phyloP scores from a whole-genome alignment of 2,797 vertebrate genomes.

The Monodelphis domestica region DNA sequence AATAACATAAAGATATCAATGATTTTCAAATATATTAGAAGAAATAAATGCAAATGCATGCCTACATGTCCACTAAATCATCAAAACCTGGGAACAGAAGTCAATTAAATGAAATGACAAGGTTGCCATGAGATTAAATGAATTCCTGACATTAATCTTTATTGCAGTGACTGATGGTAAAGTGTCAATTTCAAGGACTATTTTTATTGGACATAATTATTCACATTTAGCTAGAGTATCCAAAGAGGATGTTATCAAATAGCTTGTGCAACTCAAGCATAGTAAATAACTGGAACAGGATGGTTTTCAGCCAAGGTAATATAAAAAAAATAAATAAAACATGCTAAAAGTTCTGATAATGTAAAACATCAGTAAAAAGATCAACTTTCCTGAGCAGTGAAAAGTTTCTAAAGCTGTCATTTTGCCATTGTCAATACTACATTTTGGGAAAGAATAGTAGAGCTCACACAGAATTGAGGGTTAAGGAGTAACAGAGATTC shows the following conservation, averaged over 20 bases:
- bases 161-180: conserved; percentile 43
- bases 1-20: not conserved
- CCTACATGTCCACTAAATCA: not conserved
- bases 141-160: conserved; percentile 64
- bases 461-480: not conserved
- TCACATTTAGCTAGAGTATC: conserved; percentile 53
- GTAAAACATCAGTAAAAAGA: conserved; percentile 30
- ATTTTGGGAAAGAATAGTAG: not conserved
- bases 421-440: conserved; percentile 7
- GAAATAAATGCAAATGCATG: conserved; percentile 28
- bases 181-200: conserved; percentile 64
- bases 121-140: conserved; percentile 61
- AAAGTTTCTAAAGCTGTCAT: conserved; percentile 36
- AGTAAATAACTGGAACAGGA: conserved; percentile 60
- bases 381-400: conserved; percentile 38
- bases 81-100: conserved; percentile 39
- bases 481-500: not conserved
- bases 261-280: conserved; percentile 40
- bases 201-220: conserved; percentile 66
- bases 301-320: conserved; percentile 37
- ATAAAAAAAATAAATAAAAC: conserved; percentile 57
- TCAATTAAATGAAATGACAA: conserved; percentile 51
- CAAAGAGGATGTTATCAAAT: conserved; percentile 54
- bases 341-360: conserved; percentile 36
- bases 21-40: not conserved